Evolutionary conservation across 2,888 invertebrate genomes (phyloP), one percentile per base, ranked within the genome.

Genomic region (Byasa hedistus): DNA sequence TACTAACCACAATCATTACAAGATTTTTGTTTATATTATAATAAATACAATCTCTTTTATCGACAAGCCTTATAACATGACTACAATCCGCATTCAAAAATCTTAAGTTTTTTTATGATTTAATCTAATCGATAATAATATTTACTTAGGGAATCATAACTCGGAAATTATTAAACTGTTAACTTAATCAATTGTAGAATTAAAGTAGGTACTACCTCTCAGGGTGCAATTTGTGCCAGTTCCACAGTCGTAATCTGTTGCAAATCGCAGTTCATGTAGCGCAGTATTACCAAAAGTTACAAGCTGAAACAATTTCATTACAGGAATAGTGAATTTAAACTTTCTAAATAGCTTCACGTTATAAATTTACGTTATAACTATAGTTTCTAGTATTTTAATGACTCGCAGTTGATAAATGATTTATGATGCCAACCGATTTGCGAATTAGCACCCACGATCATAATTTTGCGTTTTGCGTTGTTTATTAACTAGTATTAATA

Each of bases 231-330:
- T 89, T n/a, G 80, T 79, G 57, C 83, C 82, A 22, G 82, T 75
- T 0, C 87, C 89, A 69, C 92, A 92, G 61, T 91, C 87, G 71
- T 88, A 90, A 76, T 91, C 85, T 0, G 80, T 84, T 12, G 90
- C 86, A 66, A 85, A 87, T 68, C 88, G 81, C 63, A 92, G 75
- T 70, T 79, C 85, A 75, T 91, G 79, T 51, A 85, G 71, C 4
- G 89, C 84, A 12, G 79, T 86, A 67, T 89, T 87, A 24, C 84
- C 88, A 64, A 87, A 92, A 3, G 88, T 87, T 54, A 92, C 91
- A 68, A 92, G 79, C 92, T 92, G 82, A 58, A 86, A 87, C 67
- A 77, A 52, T 52, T 52, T 23, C 32, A 51, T 62, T 44, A 62
- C n/a, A 22, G 54, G 21, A 44, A 44, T 19, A 44, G 15, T 44